Base-by-base conservation (phyloP, 2,797 vertebrate species). In the Alosa sapidissima region DNA sequence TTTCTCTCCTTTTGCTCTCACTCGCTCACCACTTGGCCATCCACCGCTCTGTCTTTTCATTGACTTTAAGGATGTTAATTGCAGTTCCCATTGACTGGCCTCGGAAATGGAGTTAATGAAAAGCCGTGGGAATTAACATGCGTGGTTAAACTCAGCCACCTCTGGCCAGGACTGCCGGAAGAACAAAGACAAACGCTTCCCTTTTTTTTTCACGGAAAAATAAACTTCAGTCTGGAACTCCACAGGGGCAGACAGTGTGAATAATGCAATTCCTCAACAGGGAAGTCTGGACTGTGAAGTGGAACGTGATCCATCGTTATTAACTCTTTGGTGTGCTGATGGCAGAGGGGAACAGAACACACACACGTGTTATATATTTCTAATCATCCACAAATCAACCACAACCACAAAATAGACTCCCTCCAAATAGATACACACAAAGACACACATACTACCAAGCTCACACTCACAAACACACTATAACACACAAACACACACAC, bases 241-340 rank as follows among this genome's bases (percentile, higher is more conserved):
- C 68, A 36, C 65, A 48, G 68, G 45, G 81, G 28, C 85, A 81
- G 85, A 85, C 87, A 85, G 84, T 81, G 75, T 85, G 83, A 88
- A 89, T 81, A 87, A 88, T 87, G 84, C 86, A 86, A 88, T 88
- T 88, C 84, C 86, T 85, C 85, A 86, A 41, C 24, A 54, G 86
- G 24, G 83, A 51, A 85, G 82, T 81, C 41, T 81, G 83, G 84
- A 84, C 81, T 13, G 24, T 58, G 10, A 16, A 24, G 81, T 52
- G 81, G 49, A 83, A 83, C 21, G 62, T 78, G 86, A 72, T 36
- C n/a, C 33, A 36, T 51, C 3, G n/a, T 48, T 78, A 21, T 83
- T 51, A 81, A 85, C 82, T 78, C 21, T n/a, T 68, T 58, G 9
- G 45, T 78, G 13, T 10, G 6, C 54, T 47, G 49, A 28, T 14